Base-by-base conservation (phyloP, 1,140 invertebrate genomes). In the Leptoteleia sp. region DNA sequence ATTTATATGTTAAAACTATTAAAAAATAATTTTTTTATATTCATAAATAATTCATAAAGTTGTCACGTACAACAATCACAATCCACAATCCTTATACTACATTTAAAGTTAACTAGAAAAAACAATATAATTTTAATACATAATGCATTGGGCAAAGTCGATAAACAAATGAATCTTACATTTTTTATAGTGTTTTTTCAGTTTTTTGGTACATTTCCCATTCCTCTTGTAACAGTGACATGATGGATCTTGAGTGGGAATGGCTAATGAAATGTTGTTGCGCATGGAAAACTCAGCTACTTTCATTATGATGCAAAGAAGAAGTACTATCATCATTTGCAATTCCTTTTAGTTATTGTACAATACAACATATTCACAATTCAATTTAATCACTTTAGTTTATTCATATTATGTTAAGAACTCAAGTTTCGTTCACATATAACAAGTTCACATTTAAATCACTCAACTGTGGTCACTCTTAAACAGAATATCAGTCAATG, bases 221-320 rank as follows among this genome's bases (percentile, higher is more conserved):
- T 43, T 62, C 40, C 65, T 75, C 61, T 52, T 79, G 22, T 33
- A 64, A 54, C 38, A 68, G 16, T 59, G 61, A 43, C 65, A 68
- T 42, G 61, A 37, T 25, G 64, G 59, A 16, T 70, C 65, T 57
- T 64, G 52, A 17, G 55, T 38, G 15, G 71, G 65, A 33, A 67
- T 35, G 47, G 62, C 50, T 27, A 84, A 79, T 22, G 82, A 68
- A 57, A 82, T 81, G 37, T 76, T 85, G 22, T 82, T 85, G 47
- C 84, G 85, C 79, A 85, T 84, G 27, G 87, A 89, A 65, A 88
- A 88, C 82, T 90, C 88, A 42, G 89, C 89, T 83, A 90, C 89
- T 82, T 89, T 90, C 89, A 89, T 90, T 71, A 90, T 89, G 81
- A 90, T 86, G 80, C 88, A 90, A 80, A 90, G 80, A 75, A 90